Evolutionary conservation across 2,113 vertebrate genomes (phyloP).

Genomic region (Callionymus lyra): DNA sequence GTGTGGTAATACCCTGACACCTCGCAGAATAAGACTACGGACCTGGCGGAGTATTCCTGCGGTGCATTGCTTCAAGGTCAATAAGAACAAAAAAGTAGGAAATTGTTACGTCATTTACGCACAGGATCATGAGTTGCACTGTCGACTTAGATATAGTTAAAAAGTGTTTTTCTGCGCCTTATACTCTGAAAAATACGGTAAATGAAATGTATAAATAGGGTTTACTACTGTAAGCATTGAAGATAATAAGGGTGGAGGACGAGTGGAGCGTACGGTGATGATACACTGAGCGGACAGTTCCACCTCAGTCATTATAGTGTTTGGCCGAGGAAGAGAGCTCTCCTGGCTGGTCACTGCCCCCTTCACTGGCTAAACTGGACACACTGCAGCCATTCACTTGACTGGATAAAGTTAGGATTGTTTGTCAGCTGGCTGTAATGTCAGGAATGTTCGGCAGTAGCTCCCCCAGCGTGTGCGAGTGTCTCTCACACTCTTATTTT

Average conservation of each 20-base stretch:
- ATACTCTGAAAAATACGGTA: too few species aligned
- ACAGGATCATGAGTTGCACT: too few species aligned
- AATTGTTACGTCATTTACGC: too few species aligned
- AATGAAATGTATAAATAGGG: too few species aligned
- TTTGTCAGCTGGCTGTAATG: slow-evolving; percentile 71
- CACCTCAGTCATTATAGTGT: slow-evolving; percentile 38
- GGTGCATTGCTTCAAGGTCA: too few species aligned
- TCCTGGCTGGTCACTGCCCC: slow-evolving; percentile 22
- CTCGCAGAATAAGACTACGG: too few species aligned
- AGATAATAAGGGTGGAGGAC: background rate
- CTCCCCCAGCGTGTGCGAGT: slow-evolving; percentile 34
- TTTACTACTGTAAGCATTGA: too few species aligned
- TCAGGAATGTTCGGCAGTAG: slow-evolving; percentile 62
- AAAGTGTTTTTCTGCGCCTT: too few species aligned
- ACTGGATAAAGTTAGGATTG: slow-evolving; percentile 75
- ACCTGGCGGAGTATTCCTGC: too few species aligned
- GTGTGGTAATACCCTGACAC: too few species aligned
- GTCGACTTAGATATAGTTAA: too few species aligned
- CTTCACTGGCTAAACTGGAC: slow-evolving; percentile 56
- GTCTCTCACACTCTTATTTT: slow-evolving; percentile 38
- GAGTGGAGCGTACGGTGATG: slow-evolving; percentile 5
- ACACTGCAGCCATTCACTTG: slow-evolving; percentile 70
- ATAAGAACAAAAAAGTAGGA: too few species aligned
- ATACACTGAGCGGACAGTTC: slow-evolving; percentile 30
- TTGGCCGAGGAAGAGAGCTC: slow-evolving; percentile 45